These are phyloP conservation scores for Pituophis catenifer DNA, from an alignment of 2,113 vertebrate species.

Conservation along the genomic window DNA sequence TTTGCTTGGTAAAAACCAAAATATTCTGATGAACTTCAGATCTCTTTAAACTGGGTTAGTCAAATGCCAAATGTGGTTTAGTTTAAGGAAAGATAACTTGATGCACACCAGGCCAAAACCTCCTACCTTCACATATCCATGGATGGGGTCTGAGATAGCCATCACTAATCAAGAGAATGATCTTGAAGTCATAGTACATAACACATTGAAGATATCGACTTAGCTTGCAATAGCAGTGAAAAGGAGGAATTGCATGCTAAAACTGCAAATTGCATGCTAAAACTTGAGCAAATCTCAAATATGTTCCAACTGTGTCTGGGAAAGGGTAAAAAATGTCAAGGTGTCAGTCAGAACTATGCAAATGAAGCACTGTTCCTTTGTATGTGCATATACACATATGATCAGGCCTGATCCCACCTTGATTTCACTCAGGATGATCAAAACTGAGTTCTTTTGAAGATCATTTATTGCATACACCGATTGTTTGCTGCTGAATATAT, in stretches of 20 bases:
- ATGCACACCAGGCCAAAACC: not conserved
- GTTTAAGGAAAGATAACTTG: not conserved
- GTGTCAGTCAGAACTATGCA: not conserved
- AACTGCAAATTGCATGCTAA: not conserved
- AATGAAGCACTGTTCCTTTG: not conserved
- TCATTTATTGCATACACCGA: not conserved
- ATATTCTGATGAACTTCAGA: not conserved
- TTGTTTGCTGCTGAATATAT: not conserved
- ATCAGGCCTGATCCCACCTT: not conserved
- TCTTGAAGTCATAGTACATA: not conserved
- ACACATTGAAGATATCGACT: not conserved
- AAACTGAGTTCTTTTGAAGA: not conserved
- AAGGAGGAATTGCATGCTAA: not conserved
- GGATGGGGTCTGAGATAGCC: not conserved
- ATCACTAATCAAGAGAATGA: not conserved
- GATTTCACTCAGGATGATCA: not conserved
- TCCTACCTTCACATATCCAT: not conserved
- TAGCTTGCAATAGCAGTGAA: not conserved
- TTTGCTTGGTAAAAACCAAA: not conserved
- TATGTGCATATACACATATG: not conserved
- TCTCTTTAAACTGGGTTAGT: not conserved
- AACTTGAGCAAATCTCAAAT: not conserved
- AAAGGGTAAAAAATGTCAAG: not conserved
- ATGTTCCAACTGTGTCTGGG: not conserved
- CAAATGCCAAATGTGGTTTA: not conserved